Conservation (phyloP, 2,888 invertebrate species). For the Beris morrisii region DNA sequence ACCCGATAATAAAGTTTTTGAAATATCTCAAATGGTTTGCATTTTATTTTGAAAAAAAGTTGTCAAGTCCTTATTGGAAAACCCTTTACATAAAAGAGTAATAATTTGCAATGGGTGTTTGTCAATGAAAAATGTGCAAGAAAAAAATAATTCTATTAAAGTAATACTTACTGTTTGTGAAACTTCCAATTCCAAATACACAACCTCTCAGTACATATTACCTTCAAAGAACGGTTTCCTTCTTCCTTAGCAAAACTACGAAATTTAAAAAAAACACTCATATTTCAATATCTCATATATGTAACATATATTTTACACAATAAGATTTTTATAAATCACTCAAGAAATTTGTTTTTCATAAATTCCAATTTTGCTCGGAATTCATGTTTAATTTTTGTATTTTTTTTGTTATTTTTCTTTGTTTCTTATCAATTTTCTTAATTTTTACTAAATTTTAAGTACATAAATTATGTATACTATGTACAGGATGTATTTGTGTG, state of each 20-base stretch:
- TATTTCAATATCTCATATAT: slow-evolving; percentile 31
- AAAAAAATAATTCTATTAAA: too few species aligned
- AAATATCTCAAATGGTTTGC: too few species aligned
- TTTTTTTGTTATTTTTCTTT: slow-evolving; percentile 17
- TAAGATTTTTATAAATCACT: slow-evolving; percentile 39
- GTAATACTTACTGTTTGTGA: too few species aligned
- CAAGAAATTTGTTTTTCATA: slow-evolving; percentile 35
- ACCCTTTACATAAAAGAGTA: too few species aligned
- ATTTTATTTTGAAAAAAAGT: too few species aligned
- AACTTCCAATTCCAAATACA: too few species aligned
- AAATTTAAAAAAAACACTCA: neutral
- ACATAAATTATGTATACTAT: slow-evolving; percentile 31
- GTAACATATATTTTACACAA: slow-evolving; percentile 40
- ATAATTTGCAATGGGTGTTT: too few species aligned
- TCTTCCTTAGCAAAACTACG: neutral
- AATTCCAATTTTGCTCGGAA: slow-evolving; percentile 28
- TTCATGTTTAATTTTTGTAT: slow-evolving; percentile 26
- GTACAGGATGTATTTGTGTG: slow-evolving; percentile 28
- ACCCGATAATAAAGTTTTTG: too few species aligned
- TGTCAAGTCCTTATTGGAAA: too few species aligned
- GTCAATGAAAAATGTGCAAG: too few species aligned
- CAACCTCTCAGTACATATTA: too few species aligned
- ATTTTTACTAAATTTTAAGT: slow-evolving; percentile 17
- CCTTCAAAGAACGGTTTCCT: too few species aligned
- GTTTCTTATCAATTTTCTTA: slow-evolving; percentile 25